Conservation (phyloP, 1,140 invertebrate species). For the Tetramorium parvispinum region DNA sequence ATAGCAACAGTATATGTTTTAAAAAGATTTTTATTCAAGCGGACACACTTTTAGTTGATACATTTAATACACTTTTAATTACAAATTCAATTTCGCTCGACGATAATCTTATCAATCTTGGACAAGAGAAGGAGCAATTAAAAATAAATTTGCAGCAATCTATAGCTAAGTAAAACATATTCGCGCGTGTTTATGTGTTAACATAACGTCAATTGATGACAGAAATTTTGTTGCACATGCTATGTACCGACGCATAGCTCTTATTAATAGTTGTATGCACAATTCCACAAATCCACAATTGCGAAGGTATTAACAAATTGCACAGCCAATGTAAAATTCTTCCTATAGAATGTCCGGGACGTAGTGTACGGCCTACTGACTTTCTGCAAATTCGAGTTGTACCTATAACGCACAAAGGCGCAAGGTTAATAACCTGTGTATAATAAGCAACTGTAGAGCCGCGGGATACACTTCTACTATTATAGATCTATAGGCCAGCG, state of each 20-base stretch:
- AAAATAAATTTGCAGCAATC: neutral
- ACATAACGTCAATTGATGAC: neutral
- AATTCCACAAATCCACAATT: slow-evolving; percentile 30
- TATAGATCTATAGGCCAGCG: slow-evolving; percentile 52
- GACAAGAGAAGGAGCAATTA: neutral
- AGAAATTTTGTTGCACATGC: neutral
- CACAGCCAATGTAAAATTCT: slow-evolving; percentile 27
- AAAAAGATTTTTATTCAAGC: neutral
- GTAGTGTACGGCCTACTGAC: slow-evolving; percentile 26
- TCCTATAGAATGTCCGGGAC: neutral
- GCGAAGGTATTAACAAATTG: slow-evolving; percentile 1
- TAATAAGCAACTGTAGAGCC: slow-evolving; percentile 50
- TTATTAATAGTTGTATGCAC: neutral
- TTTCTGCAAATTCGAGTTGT: slow-evolving; percentile 33
- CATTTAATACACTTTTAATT: neutral
- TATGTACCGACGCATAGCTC: neutral
- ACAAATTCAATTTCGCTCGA: neutral
- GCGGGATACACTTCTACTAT: slow-evolving; percentile 42
- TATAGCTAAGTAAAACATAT: neutral
- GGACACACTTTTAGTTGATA: no score
- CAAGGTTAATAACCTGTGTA: slow-evolving; percentile 59
- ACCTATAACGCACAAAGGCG: slow-evolving; percentile 42
- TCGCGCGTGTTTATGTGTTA: neutral
- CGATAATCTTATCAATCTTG: neutral
- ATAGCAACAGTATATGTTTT: neutral